Base-by-base conservation (phyloP, 2,113 vertebrate species). In the Pelobates fuscus region DNA sequence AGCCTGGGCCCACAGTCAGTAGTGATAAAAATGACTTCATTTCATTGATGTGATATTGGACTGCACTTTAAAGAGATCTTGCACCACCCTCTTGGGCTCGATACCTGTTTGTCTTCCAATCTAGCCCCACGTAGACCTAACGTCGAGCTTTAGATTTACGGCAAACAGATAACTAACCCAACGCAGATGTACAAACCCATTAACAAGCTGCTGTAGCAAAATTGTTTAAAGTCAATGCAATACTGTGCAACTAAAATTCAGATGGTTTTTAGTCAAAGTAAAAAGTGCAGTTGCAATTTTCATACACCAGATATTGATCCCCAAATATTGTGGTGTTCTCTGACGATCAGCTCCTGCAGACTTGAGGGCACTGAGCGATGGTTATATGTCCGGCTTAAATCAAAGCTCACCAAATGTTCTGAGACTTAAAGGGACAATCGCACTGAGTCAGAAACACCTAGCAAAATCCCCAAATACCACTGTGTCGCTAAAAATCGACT, bases 241-340 rank as follows among this genome's bases (percentile, higher is more conserved):
- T 37, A 5, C 5, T 6, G 10, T 37, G 10, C 10, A 12, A 64
- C 2, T 23, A 66, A 29, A 59, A 23, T 67, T n/a, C n/a, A n/a
- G n/a, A n/a, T n/a, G n/a, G n/a, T n/a, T n/a, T n/a, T n/a, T n/a
- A n/a, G n/a, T n/a, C n/a, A 61, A 46, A 71, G 2, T 5, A 32
- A 52, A 71, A 78, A 67, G 30, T n/a, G 2, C 14, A 12, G 62
- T 70, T 55, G 49, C 71, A 74, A 24, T 78, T 30, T 21, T 57
- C 58, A 43, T 37, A 37, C 32, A 37, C 21, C 54, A 1, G 0
- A 54, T 52, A 61, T 24, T 0, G 0, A 78, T 60, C 77, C 81
- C 55, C 74, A 78, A 81, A 78, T 62, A 73, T 25, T 58, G 77
- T 79, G 82, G 83, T 67, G 58, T 84, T 81, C 82, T 86, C 81